Evolutionary conservation across 2,797 vertebrate species (phyloP), one percentile per base, ranked within the genome.

Genomic region (Odontamblyopus lacepedii): DNA sequence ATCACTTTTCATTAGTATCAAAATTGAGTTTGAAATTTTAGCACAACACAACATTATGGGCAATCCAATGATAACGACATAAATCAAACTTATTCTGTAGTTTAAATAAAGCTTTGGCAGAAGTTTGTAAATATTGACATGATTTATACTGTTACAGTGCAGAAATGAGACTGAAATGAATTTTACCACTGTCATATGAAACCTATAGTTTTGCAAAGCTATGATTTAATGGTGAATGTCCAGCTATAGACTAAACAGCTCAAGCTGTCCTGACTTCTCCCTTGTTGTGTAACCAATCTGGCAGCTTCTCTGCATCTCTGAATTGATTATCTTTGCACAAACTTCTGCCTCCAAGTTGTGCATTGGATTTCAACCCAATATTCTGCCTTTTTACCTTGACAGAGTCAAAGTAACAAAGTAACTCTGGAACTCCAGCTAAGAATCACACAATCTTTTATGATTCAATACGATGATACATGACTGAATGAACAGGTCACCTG

Each of bases 301-400:
- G 61, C 61, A 63, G 61, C 32, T 19, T 23, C 35, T 63, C 30
- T 63, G 35, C n/a, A 65, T 50, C 50, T 65, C 15, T 65, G 61
- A 65, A 48, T 50, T 50, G 41, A 65, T 65, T 53, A 11, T 53
- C 9, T 51, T 48, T 51, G 64, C 41, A 50, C 15, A 48, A 50
- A 51, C 63, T 50, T 51, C 63, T 48, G n/a, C n/a, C 41, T 65
- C 38, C 63, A 48, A 48, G 6, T 65, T 7, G 15, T 7, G 6
- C 5, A 18, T 15, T 32, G 29, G 60, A 32, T 60, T 60, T 38
- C 9, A 7, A 26, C n/a, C 12, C 26, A 23, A 2, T 59, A 4
- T 27, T 59, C 56, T 59, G 9, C n/a, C 9, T 11, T 60, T 48
- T 48, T 15, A 15, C 13, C 13, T 48, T 48, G 44, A 48, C 44